These are phyloP conservation scores for Ptiloglossa arizonensis DNA, from an alignment of 1,140 invertebrate genomes.

Conservation along the genomic window DNA sequence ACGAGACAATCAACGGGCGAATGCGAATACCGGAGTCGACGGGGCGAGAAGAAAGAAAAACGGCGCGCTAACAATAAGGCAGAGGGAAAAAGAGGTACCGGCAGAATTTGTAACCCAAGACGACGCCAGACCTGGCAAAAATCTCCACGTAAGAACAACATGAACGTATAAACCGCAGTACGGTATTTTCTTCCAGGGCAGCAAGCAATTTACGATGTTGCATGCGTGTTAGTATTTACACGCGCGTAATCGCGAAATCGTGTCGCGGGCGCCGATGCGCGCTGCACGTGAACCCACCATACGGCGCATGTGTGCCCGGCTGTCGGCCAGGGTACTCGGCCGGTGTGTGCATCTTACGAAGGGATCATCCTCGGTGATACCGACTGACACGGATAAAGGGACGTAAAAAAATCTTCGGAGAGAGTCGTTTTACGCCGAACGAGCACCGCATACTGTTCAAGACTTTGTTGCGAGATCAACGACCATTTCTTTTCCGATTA, in stretches of 20 bases:
- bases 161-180: slow-evolving; percentile 41
- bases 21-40: background rate
- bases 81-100: background rate
- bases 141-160: slow-evolving; percentile 16
- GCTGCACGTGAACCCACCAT: background rate
- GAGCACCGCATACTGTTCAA: background rate
- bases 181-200: slow-evolving; percentile 48
- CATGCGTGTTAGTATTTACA: slow-evolving; percentile 23
- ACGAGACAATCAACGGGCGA: background rate
- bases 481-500: background rate
- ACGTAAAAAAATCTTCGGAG: background rate
- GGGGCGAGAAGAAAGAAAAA: slow-evolving; percentile 15
- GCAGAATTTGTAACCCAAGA: slow-evolving; percentile 56
- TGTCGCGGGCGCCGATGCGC: background rate
- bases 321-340: background rate
- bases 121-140: slow-evolving; percentile 20
- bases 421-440: background rate
- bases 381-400: background rate
- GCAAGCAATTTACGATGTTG: slow-evolving; percentile 49
- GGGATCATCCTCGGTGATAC: slow-evolving; percentile 5
- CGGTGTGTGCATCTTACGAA: background rate
- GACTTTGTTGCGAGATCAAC: background rate
- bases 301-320: background rate
- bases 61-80: background rate
- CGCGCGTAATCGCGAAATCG: slow-evolving; percentile 15